Base-by-base conservation (phyloP, 2,888 invertebrate species). In the Schizotus pectinicornis region DNA sequence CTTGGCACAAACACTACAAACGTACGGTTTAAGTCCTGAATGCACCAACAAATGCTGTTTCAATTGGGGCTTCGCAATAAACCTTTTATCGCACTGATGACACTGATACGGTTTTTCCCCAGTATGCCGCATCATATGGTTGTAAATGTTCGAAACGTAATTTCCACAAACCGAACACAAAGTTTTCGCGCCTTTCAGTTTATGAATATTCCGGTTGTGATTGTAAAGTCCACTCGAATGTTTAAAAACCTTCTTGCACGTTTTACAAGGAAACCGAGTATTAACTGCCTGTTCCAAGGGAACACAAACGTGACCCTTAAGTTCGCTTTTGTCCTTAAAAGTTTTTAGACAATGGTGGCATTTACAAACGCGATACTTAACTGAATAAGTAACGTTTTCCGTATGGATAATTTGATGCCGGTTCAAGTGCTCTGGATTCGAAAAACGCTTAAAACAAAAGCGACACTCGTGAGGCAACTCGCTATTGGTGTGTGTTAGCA, bases 1-100 rank as follows among this genome's bases (percentile, higher is more conserved):
- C 65, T 75, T 75, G 6, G 69, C 70, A 54, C 76, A 76, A 36
- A 68, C 65, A 56, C 69, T 72, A 51, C 76, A 76, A n/a, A 72
- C 68, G 56, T 63, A 76, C 5, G 72, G 73, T 49, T 74, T 73
- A 7, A 71, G 43, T 6, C 73, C 74, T 3, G 71, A 72, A 65
- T 76, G 75, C 35, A 75, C 72, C 9, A 70, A 56, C 8, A 72
- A 33, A 62, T 76, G 75, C 45, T 73, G 73, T 13, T 61, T 60
- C 11, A 76, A 57, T 41, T 68, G 69, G 3, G 68, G 67, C 50
- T 68, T 69, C 34, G 64, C 66, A n/a, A 60, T 58, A 60, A 76
- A 76, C 32, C 67, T 36, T 58, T 74, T 76, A 11, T 64, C 65
- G 49, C 76, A 76, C 50, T 69, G 68, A 46, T 65, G 60, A 56